A percentile compares a stretch with the other conserved stretches of the same genome.
Conservation (phyloP, 2,888 invertebrate species). For the Chironomus tentans region DNA sequence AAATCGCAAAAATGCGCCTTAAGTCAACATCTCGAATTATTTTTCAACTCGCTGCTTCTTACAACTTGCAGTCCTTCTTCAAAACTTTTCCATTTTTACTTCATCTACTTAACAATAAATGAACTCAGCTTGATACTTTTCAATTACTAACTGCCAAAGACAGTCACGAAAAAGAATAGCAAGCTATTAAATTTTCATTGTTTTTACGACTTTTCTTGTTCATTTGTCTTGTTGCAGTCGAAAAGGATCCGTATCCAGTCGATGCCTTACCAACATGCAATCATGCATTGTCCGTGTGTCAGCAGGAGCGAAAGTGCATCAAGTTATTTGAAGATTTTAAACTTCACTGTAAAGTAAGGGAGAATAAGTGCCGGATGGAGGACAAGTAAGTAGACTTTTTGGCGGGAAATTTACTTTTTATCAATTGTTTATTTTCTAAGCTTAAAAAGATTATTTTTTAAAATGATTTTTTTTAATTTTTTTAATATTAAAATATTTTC, state of each 20-base stretch:
- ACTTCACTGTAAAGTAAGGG: constrained; percentile 74
- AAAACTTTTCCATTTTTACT: too few relatives aligned
- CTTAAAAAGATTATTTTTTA: too few relatives aligned
- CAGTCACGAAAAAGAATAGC: neutral
- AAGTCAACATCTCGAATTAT: too few relatives aligned
- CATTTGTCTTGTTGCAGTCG: constrained; percentile 36
- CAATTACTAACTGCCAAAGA: neutral
- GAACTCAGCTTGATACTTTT: neutral
- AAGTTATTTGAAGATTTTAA: constrained; percentile 80
- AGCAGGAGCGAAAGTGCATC: constrained; percentile 69
- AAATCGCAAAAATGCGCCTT: too few relatives aligned
- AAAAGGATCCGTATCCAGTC: constrained; percentile 81
- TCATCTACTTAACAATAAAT: too few relatives aligned
- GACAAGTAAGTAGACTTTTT: constrained; percentile 54
- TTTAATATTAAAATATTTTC: too few relatives aligned
- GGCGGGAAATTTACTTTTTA: too few relatives aligned
- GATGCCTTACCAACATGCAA: constrained; percentile 85
- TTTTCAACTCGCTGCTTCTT: too few relatives aligned
- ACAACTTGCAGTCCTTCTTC: too few relatives aligned
- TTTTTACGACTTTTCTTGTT: constrained; percentile 27
- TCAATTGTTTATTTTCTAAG: too few relatives aligned
- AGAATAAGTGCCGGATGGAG: constrained; percentile 81
- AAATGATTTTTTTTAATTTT: too few relatives aligned
- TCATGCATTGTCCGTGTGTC: constrained; percentile 78
- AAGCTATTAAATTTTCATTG: neutral